Evolutionary conservation across 2,113 vertebrate species (phyloP).

Genomic region (Sylvietta virens): DNA sequence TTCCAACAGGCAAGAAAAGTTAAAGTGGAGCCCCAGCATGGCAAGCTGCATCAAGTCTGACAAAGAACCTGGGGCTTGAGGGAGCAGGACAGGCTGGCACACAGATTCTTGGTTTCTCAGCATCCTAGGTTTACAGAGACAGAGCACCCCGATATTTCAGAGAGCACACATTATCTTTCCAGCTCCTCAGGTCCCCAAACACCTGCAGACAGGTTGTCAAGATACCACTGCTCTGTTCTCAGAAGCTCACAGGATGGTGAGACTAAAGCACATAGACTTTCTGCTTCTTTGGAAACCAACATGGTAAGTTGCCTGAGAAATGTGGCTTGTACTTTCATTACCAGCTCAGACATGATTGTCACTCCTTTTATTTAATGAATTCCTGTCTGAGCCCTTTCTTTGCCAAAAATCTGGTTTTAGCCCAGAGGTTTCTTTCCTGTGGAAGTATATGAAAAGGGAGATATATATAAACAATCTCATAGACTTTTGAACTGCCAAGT

Average conservation of each 20-base stretch:
- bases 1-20: neutral
- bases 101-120: neutral
- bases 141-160: neutral
- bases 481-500: neutral
- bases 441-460: neutral
- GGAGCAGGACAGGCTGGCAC: neutral
- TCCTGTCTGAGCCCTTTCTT: neutral
- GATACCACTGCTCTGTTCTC: neutral
- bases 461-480: neutral
- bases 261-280: neutral
- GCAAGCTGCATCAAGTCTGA: neutral
- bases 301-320: neutral
- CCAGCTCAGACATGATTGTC: neutral
- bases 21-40: neutral
- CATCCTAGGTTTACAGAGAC: neutral
- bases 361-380: neutral
- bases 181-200: neutral
- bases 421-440: neutral
- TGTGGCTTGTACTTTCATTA: neutral
- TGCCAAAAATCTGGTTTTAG: neutral
- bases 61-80: neutral
- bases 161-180: neutral
- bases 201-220: neutral
- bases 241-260: neutral
- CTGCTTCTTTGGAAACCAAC: neutral